phyloP scores from a whole-genome alignment of 2,113 vertebrate genomes.

The Myrmecobius fasciatus region DNA sequence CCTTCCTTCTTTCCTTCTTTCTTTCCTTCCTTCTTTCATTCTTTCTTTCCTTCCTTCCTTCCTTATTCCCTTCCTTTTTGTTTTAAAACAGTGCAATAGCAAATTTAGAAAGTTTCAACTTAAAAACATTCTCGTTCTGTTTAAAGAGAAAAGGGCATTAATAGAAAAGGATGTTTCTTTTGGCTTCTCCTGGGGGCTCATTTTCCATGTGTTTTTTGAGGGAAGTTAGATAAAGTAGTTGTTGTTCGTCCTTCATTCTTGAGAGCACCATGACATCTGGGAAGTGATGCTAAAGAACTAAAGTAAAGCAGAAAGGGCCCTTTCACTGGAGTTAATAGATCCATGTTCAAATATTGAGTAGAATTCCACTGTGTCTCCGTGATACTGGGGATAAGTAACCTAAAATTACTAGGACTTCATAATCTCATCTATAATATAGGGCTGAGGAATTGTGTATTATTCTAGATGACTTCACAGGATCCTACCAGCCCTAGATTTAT shows the following conservation, averaged over 20 bases:
- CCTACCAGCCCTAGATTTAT: neutral
- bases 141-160: neutral
- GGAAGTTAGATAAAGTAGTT: neutral
- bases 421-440: neutral
- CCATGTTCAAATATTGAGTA: neutral
- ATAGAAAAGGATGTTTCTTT: neutral
- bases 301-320: neutral
- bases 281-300: neutral
- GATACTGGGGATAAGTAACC: neutral
- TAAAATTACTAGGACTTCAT: neutral
- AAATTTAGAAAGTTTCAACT: neutral
- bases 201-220: neutral
- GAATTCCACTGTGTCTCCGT: neutral
- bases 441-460: neutral
- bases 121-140: neutral
- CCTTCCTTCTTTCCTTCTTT: too few relatives aligned
- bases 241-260: too few relatives aligned
- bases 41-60: too few relatives aligned
- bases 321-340: neutral
- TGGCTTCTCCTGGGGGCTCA: too few relatives aligned
- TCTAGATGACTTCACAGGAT: neutral
- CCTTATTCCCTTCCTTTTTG: too few relatives aligned
- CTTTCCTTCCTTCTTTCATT: too few relatives aligned
- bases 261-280: too few relatives aligned
- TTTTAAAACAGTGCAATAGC: neutral